Percentiles rank a stretch among this genome's conserved stretches.
phyloP scores from a whole-genome alignment of 2,113 vertebrate species.

The Tichodroma muraria region DNA sequence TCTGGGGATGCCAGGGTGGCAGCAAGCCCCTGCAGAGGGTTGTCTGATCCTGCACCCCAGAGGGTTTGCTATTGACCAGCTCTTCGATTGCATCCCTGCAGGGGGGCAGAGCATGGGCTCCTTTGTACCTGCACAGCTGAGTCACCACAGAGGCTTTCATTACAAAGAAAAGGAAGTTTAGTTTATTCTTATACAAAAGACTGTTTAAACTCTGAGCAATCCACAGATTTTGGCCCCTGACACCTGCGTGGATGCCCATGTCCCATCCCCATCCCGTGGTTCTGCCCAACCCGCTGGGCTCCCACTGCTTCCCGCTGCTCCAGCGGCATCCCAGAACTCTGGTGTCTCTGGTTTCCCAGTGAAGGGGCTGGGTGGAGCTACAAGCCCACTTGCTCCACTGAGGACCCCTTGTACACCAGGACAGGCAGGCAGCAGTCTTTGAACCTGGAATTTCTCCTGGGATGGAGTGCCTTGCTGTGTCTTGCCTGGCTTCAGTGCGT shows the following conservation, averaged over 20 bases:
- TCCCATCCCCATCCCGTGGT: not conserved
- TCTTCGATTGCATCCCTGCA: not conserved
- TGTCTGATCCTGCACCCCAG: not conserved
- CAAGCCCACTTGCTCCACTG: fast-evolving
- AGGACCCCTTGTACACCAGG: not conserved
- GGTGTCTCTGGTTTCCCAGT: not conserved
- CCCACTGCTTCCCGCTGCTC: fast-evolving
- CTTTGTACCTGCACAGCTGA: not conserved
- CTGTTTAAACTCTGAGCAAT: not conserved
- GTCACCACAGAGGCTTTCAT: not conserved
- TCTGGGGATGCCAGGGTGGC: not conserved
- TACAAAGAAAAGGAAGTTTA: not conserved
- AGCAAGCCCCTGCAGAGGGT: fast-evolving
- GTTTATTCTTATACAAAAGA: not conserved
- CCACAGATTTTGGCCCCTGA: too few species aligned
- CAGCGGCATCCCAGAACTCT: not conserved
- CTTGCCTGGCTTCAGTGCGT: not conserved
- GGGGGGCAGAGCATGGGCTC: not conserved
- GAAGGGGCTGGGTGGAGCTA: not conserved
- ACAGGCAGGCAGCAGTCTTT: not conserved
- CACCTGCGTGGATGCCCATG: fast-evolving
- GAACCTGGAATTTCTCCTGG: not conserved
- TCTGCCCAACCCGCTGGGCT: not conserved
- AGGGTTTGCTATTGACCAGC: not conserved
- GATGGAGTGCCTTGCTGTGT: not conserved